Conservation (phyloP, 1,140 invertebrate genomes). For the Temnothorax curvispinosus region DNA sequence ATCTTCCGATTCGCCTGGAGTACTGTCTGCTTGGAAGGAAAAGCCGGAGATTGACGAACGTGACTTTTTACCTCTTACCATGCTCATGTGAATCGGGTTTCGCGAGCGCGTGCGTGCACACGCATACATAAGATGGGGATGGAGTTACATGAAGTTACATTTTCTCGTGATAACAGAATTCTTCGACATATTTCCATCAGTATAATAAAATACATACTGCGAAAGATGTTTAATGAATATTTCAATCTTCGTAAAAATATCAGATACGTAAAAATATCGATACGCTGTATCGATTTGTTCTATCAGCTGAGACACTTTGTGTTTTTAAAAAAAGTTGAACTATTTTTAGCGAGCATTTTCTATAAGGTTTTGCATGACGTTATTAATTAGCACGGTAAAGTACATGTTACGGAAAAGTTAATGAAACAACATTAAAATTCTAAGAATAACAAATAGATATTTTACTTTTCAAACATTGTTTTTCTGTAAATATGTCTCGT, state of each 20-base stretch:
- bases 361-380: background rate
- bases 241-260: background rate
- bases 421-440: background rate
- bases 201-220: background rate
- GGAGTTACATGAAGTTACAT: background rate
- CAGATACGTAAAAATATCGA: background rate
- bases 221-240: background rate
- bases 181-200: background rate
- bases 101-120: background rate
- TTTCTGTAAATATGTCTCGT: background rate
- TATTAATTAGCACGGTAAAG: background rate
- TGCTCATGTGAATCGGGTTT: slow-evolving; percentile 12
- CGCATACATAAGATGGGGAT: background rate
- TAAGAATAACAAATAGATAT: background rate
- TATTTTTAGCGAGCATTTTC: background rate
- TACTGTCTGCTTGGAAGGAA: slow-evolving; percentile 1
- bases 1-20: background rate
- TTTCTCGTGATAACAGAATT: background rate
- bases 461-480: background rate
- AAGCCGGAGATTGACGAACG: slow-evolving; percentile 34
- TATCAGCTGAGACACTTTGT: background rate
- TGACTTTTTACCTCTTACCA: background rate
- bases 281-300: background rate
- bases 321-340: background rate
- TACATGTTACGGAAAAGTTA: background rate